Evolutionary conservation across 2,797 vertebrate genomes (phyloP).

Genomic region (Nasua narica): DNA sequence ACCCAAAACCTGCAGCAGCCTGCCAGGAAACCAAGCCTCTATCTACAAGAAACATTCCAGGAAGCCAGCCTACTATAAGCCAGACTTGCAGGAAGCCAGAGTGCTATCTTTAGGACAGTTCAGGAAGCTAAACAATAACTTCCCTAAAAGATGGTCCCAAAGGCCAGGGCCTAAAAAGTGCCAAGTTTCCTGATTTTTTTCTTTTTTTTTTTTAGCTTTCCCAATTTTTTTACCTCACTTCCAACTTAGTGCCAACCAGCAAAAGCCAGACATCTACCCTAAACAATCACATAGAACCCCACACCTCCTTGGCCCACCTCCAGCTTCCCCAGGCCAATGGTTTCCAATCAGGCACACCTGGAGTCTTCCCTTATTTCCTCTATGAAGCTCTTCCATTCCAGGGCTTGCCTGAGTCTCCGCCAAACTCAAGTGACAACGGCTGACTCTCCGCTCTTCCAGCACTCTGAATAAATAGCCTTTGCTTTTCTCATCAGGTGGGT

Average conservation of each 20-base stretch:
- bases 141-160: neutral
- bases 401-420: neutral
- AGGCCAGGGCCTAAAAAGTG: neutral
- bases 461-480: neutral
- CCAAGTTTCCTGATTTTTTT: neutral
- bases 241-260: neutral
- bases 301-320: neutral
- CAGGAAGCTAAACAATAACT: neutral
- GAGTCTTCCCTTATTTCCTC: neutral
- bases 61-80: neutral
- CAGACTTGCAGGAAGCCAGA: neutral
- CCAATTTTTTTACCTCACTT: neutral
- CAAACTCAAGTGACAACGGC: neutral
- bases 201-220: neutral
- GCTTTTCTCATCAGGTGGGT: neutral
- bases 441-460: neutral
- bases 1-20: neutral
- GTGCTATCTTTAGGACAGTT: neutral
- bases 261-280: neutral
- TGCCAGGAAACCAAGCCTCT: neutral
- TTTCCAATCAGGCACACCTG: neutral
- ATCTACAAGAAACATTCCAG: neutral
- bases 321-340: neutral
- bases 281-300: neutral
- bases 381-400: fast-evolving